Evolutionary conservation across 2,888 invertebrate genomes (phyloP), one percentile per base, ranked within the genome.

Genomic region (Trichopria drosophilae): DNA sequence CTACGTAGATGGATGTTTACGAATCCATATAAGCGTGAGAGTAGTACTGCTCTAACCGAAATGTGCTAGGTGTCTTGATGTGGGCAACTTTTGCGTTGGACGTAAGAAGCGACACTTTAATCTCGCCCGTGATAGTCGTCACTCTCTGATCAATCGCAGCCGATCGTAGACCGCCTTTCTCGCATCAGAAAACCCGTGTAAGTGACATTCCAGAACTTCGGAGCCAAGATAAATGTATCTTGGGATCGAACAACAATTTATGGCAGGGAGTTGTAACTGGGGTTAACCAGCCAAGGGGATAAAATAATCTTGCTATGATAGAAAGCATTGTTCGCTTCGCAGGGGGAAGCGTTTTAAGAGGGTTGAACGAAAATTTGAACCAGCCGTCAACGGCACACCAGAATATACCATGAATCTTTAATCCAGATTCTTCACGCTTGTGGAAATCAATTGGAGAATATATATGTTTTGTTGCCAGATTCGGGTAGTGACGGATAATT

Each of bases 121-220:
- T n/a, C n/a, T n/a, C n/a, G n/a, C 4, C 6, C 32, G 7, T 13
- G 10, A 13, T 23, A 20, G 9, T 18, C 12, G 3, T 29, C 37
- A 0, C 13, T 18, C 4, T n/a, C 10, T 6, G 12, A 16, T 62
- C 59, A 10, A 62, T 49, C 6, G 47, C 51, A 1, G 63, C 62
- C 1, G 53, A n/a, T n/a, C 55, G 36, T 61, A 61, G 9, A 55
- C 60, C n/a, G 45, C 41, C 9, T 16, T 41, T 2, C 60, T 60
- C 1, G 63, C 61, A 22, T 63, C 63, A 6, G 53, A 26, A 48
- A 63, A 63, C 0, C 60, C 63, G 28, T 55, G 53, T n/a, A 56
- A 39, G 32, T 58, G 39, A n/a, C n/a, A n/a, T 6, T 16, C 12
- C 9, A 12, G 7, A n/a, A n/a, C 9, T 3, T 40, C 22, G 2